Conservation (phyloP, 2,888 invertebrate species). For the Brenthis ino region DNA sequence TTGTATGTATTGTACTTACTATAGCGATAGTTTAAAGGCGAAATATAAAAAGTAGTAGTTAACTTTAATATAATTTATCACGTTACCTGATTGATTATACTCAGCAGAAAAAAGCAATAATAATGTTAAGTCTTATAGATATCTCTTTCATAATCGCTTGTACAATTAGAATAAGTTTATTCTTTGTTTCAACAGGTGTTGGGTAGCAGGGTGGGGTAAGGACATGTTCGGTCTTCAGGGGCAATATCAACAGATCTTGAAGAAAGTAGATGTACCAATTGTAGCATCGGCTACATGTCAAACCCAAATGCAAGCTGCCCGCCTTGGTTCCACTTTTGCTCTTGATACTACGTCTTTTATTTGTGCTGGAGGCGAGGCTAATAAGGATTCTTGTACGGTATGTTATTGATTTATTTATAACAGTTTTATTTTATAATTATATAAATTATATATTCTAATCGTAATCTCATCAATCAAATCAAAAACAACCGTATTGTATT, state of each 20-base stretch:
- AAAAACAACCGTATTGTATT: no score
- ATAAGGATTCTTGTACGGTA: conserved; percentile 91
- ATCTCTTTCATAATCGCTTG: no score
- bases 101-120: background rate
- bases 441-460: no score
- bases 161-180: background rate
- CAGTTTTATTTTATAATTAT: no score
- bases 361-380: conserved; percentile 90
- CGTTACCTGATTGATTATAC: background rate
- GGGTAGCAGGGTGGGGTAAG: conserved; percentile 94
- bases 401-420: conserved; percentile 45
- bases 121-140: background rate
- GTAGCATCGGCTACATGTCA: conserved; percentile 86
- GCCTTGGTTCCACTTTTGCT: conserved; percentile 84
- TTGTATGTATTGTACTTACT: no score
- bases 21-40: no score
- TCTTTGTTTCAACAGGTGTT: conserved; percentile 66
- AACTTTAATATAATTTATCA: no score
- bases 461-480: no score
- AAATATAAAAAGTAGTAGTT: no score
- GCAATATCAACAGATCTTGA: conserved; percentile 85
- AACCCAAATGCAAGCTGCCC: conserved; percentile 82
- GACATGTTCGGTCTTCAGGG: conserved; percentile 85
- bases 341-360: conserved; percentile 86
- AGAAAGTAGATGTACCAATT: conserved; percentile 89